Base-by-base conservation (phyloP, 2,888 invertebrate genomes). In the Heliconius ethilla region DNA sequence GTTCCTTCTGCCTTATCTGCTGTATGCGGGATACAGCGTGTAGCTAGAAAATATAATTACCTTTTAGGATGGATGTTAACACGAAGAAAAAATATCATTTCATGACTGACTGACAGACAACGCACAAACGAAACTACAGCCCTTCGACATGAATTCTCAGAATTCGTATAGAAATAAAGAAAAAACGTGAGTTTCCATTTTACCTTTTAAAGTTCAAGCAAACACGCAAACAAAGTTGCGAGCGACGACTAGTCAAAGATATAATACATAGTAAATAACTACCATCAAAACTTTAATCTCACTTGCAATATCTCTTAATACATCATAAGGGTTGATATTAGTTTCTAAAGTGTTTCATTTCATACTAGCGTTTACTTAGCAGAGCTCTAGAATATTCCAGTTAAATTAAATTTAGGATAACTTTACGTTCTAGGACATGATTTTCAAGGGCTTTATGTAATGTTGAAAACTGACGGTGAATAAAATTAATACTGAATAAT, bases 321-420 rank as follows among this genome's bases (percentile, higher is more conserved):
- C 22, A 29, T 29, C 45, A 27, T 27, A 59, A 51, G 29, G 33
- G 11, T n/a, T n/a, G 55, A 55, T 72, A 72, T 59, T 72, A 72
- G 70, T 72, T 72, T 55, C 13, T 55, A 15, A 33, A 70, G 55
- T 22, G 33, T 13, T 55, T 33, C 25, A 55, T 72, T 33, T 33
- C 55, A 13, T 55, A 33, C 70, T 33, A n/a, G 55, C 29, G n/a
- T 27, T 70, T 59, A 72, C 70, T 72, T n/a, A 72, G n/a, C 7
- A 2, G n/a, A 72, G 55, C 33, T 55, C 22, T 55, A 72, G 70
- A 55, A 33, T 29, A 33, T 55, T 70, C 33, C 22, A 29, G 15
- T 33, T n/a, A 55, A 72, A 72, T 72, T 72, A 72, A 59, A 55
- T 29, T 51, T 72, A 13, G 55, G 2, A n/a, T 69, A 25, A 69